Evolutionary conservation across 1,140 invertebrate species (phyloP).

Genomic region (Formica selysi): DNA sequence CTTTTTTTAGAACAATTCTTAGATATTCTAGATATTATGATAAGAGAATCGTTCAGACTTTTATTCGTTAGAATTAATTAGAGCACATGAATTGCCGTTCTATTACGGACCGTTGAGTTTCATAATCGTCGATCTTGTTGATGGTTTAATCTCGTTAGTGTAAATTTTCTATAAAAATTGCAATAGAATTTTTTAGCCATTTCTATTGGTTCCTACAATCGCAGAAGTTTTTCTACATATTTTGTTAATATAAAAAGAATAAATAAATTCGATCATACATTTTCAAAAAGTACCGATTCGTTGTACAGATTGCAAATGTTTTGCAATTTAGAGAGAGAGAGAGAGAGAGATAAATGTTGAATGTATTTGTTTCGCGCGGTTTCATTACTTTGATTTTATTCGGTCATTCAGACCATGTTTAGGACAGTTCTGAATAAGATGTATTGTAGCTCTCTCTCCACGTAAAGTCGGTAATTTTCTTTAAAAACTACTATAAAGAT

Average conservation of each 20-base stretch:
- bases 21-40: constrained; percentile 58
- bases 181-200: not conserved
- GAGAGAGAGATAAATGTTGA: constrained; percentile 17
- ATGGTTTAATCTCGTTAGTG: constrained; percentile 61
- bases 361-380: constrained; percentile 16
- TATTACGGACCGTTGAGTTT: constrained; percentile 47
- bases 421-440: constrained; percentile 64
- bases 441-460: constrained; percentile 63
- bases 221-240: constrained; percentile 32
- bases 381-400: constrained; percentile 5
- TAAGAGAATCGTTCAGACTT: constrained; percentile 51
- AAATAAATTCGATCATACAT: constrained; percentile 42
- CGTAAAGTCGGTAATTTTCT: constrained; percentile 65
- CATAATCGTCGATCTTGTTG: constrained; percentile 49
- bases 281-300: constrained; percentile 33
- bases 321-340: constrained; percentile 14
- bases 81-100: constrained; percentile 21
- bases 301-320: constrained; percentile 28
- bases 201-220: not conserved
- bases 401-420: constrained; percentile 36
- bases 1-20: constrained; percentile 27
- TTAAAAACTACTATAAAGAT: constrained; percentile 73
- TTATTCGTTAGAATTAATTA: constrained; percentile 56
- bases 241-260: constrained; percentile 1
- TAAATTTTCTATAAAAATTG: constrained; percentile 31